Percentiles rank a stretch among this genome's conserved stretches.
Conservation (phyloP, 2,888 invertebrate genomes). For the Coleophora flavipennella region DNA sequence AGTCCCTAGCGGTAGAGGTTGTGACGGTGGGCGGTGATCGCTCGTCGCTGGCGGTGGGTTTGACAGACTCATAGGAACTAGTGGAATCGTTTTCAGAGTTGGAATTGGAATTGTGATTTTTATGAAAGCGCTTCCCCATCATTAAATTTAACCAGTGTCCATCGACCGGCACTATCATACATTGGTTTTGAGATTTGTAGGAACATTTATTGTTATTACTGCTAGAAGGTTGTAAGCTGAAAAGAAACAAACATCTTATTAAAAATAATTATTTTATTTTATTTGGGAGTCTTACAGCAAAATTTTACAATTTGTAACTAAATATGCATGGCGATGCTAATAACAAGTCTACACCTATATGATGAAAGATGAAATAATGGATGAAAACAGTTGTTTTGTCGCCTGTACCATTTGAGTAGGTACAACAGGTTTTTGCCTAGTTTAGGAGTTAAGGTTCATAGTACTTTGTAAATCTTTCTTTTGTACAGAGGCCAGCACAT, state of each 20-base stretch:
- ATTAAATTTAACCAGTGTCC: slow-evolving; percentile 74
- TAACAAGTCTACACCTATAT: too few species aligned
- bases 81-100: slow-evolving; percentile 69
- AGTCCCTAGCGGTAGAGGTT: slow-evolving; percentile 44
- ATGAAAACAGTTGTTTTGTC: too few species aligned
- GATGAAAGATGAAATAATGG: neutral
- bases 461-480: too few species aligned
- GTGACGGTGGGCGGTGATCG: slow-evolving; percentile 75
- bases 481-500: too few species aligned
- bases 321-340: too few species aligned
- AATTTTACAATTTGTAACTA: too few species aligned
- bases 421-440: too few species aligned
- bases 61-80: slow-evolving; percentile 65
- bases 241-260: slow-evolving; percentile 9
- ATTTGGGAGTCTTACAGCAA: too few species aligned
- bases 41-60: slow-evolving; percentile 58
- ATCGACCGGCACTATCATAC: slow-evolving; percentile 71
- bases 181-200: slow-evolving; percentile 53
- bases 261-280: neutral
- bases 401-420: too few species aligned
- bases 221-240: slow-evolving; percentile 62
- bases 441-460: too few species aligned
- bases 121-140: slow-evolving; percentile 75
- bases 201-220: slow-evolving; percentile 65
- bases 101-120: slow-evolving; percentile 60